These are phyloP conservation scores for Craterocephalus amniculus DNA, from an alignment of 2,797 vertebrate species.

Conservation along the genomic window DNA sequence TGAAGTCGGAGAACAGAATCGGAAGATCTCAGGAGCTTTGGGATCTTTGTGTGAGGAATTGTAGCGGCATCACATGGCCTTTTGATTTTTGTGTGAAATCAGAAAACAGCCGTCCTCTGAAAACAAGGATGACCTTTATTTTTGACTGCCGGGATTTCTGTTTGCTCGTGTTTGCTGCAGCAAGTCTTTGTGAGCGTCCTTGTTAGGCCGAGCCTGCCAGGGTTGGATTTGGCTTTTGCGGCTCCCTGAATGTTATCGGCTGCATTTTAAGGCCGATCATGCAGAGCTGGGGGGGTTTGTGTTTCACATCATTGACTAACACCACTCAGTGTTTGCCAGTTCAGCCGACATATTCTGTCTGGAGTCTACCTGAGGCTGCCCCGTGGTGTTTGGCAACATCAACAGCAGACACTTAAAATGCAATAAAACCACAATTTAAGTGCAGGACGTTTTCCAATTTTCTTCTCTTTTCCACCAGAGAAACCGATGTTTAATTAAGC, in stretches of 20 bases:
- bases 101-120: neutral
- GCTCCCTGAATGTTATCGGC: neutral
- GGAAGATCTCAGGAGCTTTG: constrained; percentile 13
- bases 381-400: neutral
- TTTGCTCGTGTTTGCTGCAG: neutral
- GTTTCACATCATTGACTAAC: neutral
- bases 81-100: constrained; percentile 1
- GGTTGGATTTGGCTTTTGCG: neutral
- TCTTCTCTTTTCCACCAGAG: too few species aligned
- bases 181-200: neutral
- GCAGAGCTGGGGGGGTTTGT: neutral
- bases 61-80: neutral
- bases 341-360: neutral
- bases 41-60: constrained; percentile 4
- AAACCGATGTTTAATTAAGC: too few species aligned
- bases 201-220: too few species aligned
- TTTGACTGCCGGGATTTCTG: neutral
- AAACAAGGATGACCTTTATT: constrained; percentile 10
- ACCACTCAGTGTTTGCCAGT: neutral
- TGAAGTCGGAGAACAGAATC: neutral
- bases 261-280: neutral
- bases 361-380: neutral
- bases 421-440: too few species aligned
- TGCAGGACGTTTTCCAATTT: too few species aligned
- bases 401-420: too few species aligned